Base-by-base conservation (phyloP, 2,797 vertebrate genomes). In the Pelodytes ibericus region DNA sequence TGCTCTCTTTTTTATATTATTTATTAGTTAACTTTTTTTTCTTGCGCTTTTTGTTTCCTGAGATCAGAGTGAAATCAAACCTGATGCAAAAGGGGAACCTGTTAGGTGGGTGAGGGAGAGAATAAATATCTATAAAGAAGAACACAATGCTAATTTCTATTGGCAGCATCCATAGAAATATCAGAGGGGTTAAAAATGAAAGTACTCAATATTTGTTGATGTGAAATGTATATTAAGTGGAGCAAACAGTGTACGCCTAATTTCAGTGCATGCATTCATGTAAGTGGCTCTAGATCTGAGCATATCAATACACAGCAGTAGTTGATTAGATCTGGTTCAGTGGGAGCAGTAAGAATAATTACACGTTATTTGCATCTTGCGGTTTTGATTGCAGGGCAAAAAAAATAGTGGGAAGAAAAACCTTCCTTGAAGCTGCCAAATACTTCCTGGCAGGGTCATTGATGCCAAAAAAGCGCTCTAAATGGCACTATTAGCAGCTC, bases 281-380 rank as follows among this genome's bases (percentile, higher is more conserved):
- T 56, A 56, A 36, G 25, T 30, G 3, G 39, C 33, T 26, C 18
- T 22, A 41, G 20, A 24, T 18, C 39, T 9, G 15, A 16, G 3
- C 30, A 49, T 70, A 64, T 76, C 66, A 41, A 44, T 76, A 70
- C 44, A 13, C 59, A 10, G 59, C 44, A 26, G 41, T 44, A 33
- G 58, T 63, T 76, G 44, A 70, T 76, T 70, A 70, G 66, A 33
- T 63, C 16, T 49, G 61, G 66, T 70, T 76, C 30, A 51, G 39
- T 70, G 47, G 74, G 66, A 76, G 57, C 74, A 76, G 74, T 70
- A 56, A 41, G 74, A 70, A 33, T 76, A 76, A 76, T 76, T 76
- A 70, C 65, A 56, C 62, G 29, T 20, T 26, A 25, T 60, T 70
- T 53, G 66, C 51, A 53, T 69, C 65, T 76, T 44, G 20, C 47